Evolutionary conservation across 2,797 vertebrate species (phyloP).

Genomic region (Austrolebias charrua): DNA sequence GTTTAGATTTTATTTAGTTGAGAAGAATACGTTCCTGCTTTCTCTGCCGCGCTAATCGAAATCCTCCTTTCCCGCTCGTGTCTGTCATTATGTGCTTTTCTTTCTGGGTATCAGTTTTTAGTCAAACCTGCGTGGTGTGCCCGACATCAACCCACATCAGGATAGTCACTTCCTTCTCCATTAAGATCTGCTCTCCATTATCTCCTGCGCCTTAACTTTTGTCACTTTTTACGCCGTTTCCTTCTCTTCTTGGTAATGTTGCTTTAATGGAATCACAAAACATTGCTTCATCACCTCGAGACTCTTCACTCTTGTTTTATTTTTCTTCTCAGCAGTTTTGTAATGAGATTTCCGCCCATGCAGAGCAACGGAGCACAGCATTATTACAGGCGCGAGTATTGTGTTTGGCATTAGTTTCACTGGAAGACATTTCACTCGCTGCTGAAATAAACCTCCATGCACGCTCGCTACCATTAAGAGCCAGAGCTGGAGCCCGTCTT

Average conservation of each 20-base stretch:
- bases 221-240: slow-evolving; percentile 24
- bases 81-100: slow-evolving; percentile 11
- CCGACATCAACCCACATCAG: slow-evolving; percentile 12
- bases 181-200: slow-evolving; percentile 25
- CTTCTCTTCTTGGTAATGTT: slow-evolving; percentile 49
- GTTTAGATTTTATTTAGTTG: slow-evolving; percentile 44
- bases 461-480: slow-evolving; percentile 56
- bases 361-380: slow-evolving; percentile 68
- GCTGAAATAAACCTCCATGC: slow-evolving; percentile 44
- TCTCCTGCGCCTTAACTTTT: slow-evolving; percentile 41
- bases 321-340: slow-evolving; percentile 74
- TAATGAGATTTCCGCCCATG: slow-evolving; percentile 83
- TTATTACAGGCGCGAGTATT: slow-evolving; percentile 73
- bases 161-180: slow-evolving; percentile 13
- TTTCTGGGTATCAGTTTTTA: slow-evolving; percentile 12
- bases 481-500: slow-evolving; percentile 45
- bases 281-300: slow-evolving; percentile 71
- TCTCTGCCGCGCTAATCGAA: background rate
- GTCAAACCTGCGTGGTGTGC: slow-evolving; percentile 8
- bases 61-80: background rate
- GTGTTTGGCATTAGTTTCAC: slow-evolving; percentile 69
- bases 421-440: slow-evolving; percentile 64
- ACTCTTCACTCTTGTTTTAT: slow-evolving; percentile 71
- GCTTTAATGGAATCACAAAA: slow-evolving; percentile 74
- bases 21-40: slow-evolving; percentile 21